phyloP scores from a whole-genome alignment of 2,797 vertebrate genomes.

The Gadopsis marmoratus region DNA sequence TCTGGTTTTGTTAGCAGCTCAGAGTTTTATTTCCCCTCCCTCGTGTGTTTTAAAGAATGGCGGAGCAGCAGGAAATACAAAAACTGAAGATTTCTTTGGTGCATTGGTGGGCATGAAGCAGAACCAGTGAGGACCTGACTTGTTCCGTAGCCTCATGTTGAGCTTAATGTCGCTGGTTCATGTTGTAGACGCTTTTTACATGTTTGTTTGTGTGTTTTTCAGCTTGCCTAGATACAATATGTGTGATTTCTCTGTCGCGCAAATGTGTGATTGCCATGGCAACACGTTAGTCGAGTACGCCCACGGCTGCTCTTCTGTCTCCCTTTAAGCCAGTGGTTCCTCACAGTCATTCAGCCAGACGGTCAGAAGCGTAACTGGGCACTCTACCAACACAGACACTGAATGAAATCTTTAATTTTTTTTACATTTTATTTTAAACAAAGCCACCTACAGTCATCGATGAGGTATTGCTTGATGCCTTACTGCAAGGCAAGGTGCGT shows the following conservation, averaged over 20 bases:
- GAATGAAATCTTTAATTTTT: constrained; percentile 45
- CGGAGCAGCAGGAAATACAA: constrained; percentile 24
- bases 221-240: constrained; percentile 33
- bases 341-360: constrained; percentile 46
- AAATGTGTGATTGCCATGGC: constrained; percentile 41
- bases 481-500: constrained; percentile 38
- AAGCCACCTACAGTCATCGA: constrained; percentile 48
- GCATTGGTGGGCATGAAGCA: constrained; percentile 33
- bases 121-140: constrained; percentile 43
- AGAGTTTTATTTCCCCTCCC: constrained; percentile 9
- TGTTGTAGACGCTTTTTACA: constrained; percentile 45
- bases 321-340: constrained; percentile 67
- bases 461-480: constrained; percentile 53
- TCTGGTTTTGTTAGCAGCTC: constrained; percentile 44
- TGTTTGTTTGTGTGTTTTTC: constrained; percentile 47
- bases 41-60: constrained; percentile 13
- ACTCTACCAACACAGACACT: constrained; percentile 55
- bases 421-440: neutral
- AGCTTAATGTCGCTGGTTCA: constrained; percentile 55
- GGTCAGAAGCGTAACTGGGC: constrained; percentile 33
- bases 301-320: constrained; percentile 31
- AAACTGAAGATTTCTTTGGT: constrained; percentile 40
- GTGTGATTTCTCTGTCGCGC: constrained; percentile 28
- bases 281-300: constrained; percentile 8
- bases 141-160: constrained; percentile 41